Evolutionary conservation across 2,113 vertebrate species (phyloP).

Genomic region (Pionites leucogaster): DNA sequence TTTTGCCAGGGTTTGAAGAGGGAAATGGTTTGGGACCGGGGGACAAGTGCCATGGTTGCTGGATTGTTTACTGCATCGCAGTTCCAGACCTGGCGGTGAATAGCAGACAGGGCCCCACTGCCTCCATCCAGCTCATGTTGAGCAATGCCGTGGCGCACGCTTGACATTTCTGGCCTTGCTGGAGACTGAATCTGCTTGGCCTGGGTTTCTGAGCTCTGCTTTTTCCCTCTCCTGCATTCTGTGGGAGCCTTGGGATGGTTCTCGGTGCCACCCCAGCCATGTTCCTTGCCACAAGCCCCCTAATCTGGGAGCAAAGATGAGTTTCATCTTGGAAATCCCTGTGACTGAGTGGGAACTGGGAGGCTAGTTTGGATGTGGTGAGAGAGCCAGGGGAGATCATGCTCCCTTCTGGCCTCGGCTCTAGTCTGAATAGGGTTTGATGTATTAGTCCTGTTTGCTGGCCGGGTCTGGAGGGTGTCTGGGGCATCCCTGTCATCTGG

Average conservation of each 20-base stretch:
- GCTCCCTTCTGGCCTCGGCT: background rate
- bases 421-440: background rate
- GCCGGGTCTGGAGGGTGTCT: background rate
- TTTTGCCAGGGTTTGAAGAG: background rate
- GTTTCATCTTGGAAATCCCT: background rate
- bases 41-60: fast-evolving
- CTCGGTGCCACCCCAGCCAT: background rate
- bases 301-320: background rate
- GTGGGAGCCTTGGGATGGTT: background rate
- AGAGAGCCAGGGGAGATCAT: background rate
- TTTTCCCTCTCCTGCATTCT: background rate
- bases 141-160: background rate
- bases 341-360: background rate
- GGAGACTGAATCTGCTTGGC: background rate
- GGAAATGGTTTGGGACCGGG: background rate
- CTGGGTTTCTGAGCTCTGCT: background rate
- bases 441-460: background rate
- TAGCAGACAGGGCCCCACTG: background rate
- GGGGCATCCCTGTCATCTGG: background rate
- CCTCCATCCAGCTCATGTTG: background rate
- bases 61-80: background rate
- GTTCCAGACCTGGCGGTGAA: fast-evolving
- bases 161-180: background rate
- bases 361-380: background rate
- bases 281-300: fast-evolving